These are phyloP conservation scores for Isoperla grammatica DNA, from an alignment of 2,888 invertebrate species.

Conservation along the genomic window DNA sequence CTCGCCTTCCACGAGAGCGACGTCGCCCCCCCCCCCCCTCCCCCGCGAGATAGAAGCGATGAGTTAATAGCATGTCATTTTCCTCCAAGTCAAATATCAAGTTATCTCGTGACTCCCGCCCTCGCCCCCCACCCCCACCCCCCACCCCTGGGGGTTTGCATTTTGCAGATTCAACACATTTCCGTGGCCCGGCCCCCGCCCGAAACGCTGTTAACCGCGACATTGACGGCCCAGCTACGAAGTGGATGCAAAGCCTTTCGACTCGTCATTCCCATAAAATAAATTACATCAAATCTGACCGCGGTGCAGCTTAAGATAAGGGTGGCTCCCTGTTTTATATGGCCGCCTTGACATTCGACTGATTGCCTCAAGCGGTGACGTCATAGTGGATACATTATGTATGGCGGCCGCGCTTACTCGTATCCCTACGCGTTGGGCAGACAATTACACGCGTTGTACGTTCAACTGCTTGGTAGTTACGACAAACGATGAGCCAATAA, in stretches of 20 bases:
- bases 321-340: too few relatives aligned
- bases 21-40: background rate
- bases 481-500: too few relatives aligned
- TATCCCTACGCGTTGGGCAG: too few relatives aligned
- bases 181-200: constrained; percentile 1
- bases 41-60: background rate
- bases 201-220: constrained; percentile 13
- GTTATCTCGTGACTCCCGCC: constrained; percentile 5
- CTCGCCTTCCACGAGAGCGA: background rate
- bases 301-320: background rate
- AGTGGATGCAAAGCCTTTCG: constrained; percentile 23
- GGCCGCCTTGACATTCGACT: too few relatives aligned
- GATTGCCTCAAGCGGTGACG: too few relatives aligned
- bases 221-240: constrained; percentile 19
- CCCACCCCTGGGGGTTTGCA: constrained; percentile 21
- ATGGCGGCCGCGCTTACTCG: too few relatives aligned
- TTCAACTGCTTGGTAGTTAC: too few relatives aligned
- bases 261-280: constrained; percentile 14
- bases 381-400: too few relatives aligned
- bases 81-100: constrained; percentile 16
- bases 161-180: constrained; percentile 23
- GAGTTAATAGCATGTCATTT: constrained; percentile 13
- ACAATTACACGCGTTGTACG: too few relatives aligned
- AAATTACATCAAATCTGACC: constrained; percentile 20
- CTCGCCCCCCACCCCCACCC: constrained; percentile 5